phyloP scores from a whole-genome alignment of 2,888 invertebrate species.

The Orthonychiurus folsomi region DNA sequence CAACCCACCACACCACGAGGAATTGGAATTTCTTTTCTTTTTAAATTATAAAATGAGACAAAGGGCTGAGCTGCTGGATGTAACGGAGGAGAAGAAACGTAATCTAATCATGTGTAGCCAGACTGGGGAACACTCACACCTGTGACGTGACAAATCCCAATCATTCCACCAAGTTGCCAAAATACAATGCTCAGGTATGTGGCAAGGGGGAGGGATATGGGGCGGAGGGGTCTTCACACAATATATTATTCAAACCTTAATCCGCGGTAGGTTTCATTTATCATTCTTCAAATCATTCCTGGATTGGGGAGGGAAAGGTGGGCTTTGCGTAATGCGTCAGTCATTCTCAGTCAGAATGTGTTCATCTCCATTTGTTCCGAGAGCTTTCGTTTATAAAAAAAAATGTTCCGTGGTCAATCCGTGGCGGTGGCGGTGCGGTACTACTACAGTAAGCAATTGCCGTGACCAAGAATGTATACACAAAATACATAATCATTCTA shows the following conservation, averaged over 20 bases:
- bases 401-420: too few relatives aligned
- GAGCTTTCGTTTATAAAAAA: too few relatives aligned
- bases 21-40: too few relatives aligned
- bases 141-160: conserved; percentile 1
- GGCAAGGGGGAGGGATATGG: not conserved
- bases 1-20: too few relatives aligned
- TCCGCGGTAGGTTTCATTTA: not conserved
- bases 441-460: not conserved
- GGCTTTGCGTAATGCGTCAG: not conserved
- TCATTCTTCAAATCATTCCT: not conserved
- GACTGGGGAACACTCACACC: not conserved
- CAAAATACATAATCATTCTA: not conserved
- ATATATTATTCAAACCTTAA: not conserved
- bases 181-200: not conserved
- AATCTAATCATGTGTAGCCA: not conserved
- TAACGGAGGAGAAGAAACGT: not conserved
- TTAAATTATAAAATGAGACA: too few relatives aligned
- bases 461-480: not conserved
- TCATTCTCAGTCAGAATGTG: not conserved
- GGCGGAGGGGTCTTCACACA: not conserved
- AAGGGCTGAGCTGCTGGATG: too few relatives aligned
- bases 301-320: too few relatives aligned
- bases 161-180: conserved; percentile 1
- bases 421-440: not conserved
- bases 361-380: not conserved